Evolutionary conservation across 2,113 vertebrate genomes (phyloP), one percentile per base, ranked within the genome.

Genomic region (Bothrops jararaca): DNA sequence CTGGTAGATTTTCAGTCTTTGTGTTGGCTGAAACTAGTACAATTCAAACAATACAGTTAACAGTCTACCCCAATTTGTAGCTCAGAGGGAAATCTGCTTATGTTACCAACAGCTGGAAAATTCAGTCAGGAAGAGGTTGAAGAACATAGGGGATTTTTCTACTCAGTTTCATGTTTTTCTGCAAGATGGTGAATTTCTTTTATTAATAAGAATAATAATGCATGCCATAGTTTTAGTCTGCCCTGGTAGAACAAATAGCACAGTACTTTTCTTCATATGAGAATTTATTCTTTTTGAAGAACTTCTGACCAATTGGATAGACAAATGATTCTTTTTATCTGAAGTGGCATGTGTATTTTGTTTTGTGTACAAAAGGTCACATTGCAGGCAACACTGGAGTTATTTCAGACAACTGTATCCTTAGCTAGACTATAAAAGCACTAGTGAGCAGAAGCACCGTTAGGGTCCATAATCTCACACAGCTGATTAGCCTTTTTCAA

Each of bases 201-300:
- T 86, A 95, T 57, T 94, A 9, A 48, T 12, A 42, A 89, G 18
- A 24, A 29, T n/a, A 42, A 58, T 53, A 92, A 95, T 64, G 60
- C 4, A 10, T 54, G n/a, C 9, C 42, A 87, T n/a, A 3, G 88
- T 95, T 94, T 87, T 53, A 86, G 95, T 53, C 89, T 94, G 15
- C 12, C 48, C 18, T 89, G 90, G 7, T 53, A 94, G 92, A 95
- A 96, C 57, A 90, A 93, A 86, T 95, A 92, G 45, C 39, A 57
- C 39, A 50, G 39, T 26, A 48, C 26, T 86, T 86, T 86, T 60
- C 29, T 58, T 48, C 34, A 18, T 80, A 9, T 22, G 20, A 4
- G 12, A 22, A 80, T 42, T 80, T 42, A 80, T 80, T 80, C 34
- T 80, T 80, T 80, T 22, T 42, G 18, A 80, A 80, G 34, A 42